A percentile compares a stretch with the other conserved stretches of the same genome.
These are phyloP conservation scores for Emmelina monodactyla DNA, from an alignment of 2,888 invertebrate species.

Conservation along the genomic window DNA sequence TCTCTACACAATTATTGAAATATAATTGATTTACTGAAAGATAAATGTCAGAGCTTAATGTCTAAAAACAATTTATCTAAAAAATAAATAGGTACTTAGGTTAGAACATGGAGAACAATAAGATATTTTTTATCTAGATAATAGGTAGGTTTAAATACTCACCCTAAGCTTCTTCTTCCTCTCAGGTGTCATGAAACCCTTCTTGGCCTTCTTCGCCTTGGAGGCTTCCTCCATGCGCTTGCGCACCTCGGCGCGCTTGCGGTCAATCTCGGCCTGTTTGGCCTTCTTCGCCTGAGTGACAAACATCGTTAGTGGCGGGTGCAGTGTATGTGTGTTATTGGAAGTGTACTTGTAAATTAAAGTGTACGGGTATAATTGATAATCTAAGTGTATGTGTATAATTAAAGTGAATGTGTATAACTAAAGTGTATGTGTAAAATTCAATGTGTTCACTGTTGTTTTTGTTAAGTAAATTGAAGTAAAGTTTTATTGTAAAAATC, in stretches of 20 bases:
- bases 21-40: too few relatives aligned
- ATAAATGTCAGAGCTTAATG: neutral
- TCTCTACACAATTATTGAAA: too few relatives aligned
- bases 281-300: slow-evolving; percentile 91
- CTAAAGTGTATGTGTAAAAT: too few relatives aligned
- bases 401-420: too few relatives aligned
- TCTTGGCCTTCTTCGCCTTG: slow-evolving; percentile 98
- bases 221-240: slow-evolving; percentile 99
- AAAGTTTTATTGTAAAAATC: too few relatives aligned
- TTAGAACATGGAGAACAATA: too few relatives aligned
- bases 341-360: slow-evolving; percentile 4
- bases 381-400: slow-evolving; percentile 2
- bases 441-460: too few relatives aligned
- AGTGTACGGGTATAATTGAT: neutral
- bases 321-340: too few relatives aligned
- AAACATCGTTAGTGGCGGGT: too few relatives aligned
- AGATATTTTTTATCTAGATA: too few relatives aligned
- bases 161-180: slow-evolving; percentile 99
- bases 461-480: too few relatives aligned
- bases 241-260: slow-evolving; percentile 98
- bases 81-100: neutral
- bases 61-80: neutral
- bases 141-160: too few relatives aligned
- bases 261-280: slow-evolving; percentile 97
- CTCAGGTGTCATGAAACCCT: slow-evolving; percentile 99